A percentile compares a stretch with the other conserved stretches of the same genome.
These are phyloP conservation scores for Meriones psammophilus DNA, from an alignment of 2,797 vertebrate genomes.

Conservation along the genomic window DNA sequence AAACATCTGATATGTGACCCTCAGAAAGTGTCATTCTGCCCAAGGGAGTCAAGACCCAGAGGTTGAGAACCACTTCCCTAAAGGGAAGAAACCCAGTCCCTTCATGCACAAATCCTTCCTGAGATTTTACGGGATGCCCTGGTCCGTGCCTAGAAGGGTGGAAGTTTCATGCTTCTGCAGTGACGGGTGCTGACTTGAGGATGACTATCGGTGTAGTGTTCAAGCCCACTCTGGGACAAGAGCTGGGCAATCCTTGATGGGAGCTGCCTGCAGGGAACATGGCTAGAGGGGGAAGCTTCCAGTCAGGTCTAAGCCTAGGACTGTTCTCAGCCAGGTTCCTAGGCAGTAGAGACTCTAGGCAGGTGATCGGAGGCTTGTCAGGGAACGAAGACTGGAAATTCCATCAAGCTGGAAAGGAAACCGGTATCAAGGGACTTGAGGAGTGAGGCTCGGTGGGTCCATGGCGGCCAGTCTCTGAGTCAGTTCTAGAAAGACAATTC, in stretches of 20 bases:
- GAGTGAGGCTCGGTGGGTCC: neutral
- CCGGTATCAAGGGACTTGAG: neutral
- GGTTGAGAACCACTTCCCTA: neutral
- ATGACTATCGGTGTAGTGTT: neutral
- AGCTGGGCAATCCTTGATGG: neutral
- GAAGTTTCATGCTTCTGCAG: neutral
- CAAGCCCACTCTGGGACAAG: neutral
- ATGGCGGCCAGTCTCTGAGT: neutral
- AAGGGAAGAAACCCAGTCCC: neutral
- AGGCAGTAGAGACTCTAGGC: neutral
- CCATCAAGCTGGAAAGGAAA: conserved; percentile 21
- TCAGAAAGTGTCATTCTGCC: neutral
- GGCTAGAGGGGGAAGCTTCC: neutral
- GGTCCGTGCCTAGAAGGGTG: neutral
- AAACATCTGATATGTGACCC: neutral
- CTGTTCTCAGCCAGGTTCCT: neutral
- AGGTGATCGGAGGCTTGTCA: neutral
- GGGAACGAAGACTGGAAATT: neutral
- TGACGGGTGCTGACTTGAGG: neutral
- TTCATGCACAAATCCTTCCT: neutral
- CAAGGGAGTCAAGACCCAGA: neutral
- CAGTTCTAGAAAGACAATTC: neutral
- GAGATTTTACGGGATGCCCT: neutral
- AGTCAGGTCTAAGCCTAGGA: neutral
- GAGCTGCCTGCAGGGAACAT: neutral